Percentiles rank a stretch among this genome's conserved stretches.
phyloP scores from a whole-genome alignment of 1,140 invertebrate genomes.

The Melipona quadrifasciata region DNA sequence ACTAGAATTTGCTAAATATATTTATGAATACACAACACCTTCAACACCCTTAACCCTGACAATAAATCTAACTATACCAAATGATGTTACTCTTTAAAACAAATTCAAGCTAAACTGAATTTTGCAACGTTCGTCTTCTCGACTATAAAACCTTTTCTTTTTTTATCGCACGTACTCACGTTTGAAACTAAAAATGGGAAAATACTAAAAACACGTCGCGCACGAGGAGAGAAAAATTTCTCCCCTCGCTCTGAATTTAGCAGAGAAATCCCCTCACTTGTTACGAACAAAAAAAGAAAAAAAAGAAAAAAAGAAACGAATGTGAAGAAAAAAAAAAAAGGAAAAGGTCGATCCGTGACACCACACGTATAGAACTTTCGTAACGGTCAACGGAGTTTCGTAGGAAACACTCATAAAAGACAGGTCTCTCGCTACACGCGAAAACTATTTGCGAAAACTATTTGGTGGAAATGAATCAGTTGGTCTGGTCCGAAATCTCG shows the following conservation, averaged over 20 bases:
- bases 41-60: no score
- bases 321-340: background rate
- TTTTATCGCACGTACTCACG: no score
- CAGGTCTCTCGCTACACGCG: background rate
- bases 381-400: background rate
- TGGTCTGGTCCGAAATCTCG: background rate
- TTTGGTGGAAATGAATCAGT: background rate
- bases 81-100: no score
- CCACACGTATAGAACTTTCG: background rate
- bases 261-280: background rate
- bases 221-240: background rate
- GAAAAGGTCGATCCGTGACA: background rate
- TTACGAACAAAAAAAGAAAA: background rate
- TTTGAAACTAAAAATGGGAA: no score
- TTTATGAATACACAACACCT: no score
- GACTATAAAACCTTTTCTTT: no score
- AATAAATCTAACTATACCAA: no score
- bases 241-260: background rate
- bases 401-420: slow-evolving; percentile 3
- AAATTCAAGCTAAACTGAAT: no score
- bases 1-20: no score
- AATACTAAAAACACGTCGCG: background rate
- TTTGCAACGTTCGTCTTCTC: no score
- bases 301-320: background rate
- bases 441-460: slow-evolving; percentile 19